phyloP scores from a whole-genome alignment of 1,140 invertebrate genomes.

The Ectropis grisescens region DNA sequence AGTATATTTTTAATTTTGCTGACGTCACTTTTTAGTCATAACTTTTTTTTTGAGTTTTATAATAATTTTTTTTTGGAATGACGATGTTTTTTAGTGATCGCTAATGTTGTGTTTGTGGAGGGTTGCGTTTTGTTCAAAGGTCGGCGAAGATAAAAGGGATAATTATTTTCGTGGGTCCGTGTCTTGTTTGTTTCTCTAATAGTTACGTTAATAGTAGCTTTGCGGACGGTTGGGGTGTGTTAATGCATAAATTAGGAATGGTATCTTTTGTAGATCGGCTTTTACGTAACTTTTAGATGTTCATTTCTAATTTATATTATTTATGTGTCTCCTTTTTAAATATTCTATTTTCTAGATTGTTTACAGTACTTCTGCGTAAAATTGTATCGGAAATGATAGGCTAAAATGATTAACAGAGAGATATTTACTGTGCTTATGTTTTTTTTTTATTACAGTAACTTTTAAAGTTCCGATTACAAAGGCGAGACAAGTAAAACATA shows the following conservation, averaged over 20 bases:
- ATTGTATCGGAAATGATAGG: too few species aligned
- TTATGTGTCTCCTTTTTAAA: too few species aligned
- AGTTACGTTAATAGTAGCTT: slow-evolving; percentile 62
- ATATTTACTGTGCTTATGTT: too few species aligned
- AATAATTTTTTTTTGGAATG: slow-evolving; percentile 37
- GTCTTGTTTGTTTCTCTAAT: slow-evolving; percentile 68
- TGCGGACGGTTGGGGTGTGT: slow-evolving; percentile 18
- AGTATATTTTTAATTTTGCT: slow-evolving; percentile 28
- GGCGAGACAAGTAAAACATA: too few species aligned
- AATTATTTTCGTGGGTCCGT: slow-evolving; percentile 63
- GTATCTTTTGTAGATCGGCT: slow-evolving; percentile 38
- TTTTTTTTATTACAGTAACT: too few species aligned
- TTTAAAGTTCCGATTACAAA: too few species aligned
- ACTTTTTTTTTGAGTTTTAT: slow-evolving; percentile 45
- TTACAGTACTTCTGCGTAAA: too few species aligned
- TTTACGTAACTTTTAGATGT: too few species aligned
- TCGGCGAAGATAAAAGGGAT: slow-evolving; percentile 58
- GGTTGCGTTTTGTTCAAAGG: slow-evolving; percentile 21
- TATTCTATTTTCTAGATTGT: too few species aligned
- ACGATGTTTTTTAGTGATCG: slow-evolving; percentile 27
- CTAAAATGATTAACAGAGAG: too few species aligned
- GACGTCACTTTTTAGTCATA: slow-evolving; percentile 53
- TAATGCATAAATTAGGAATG: slow-evolving; percentile 48
- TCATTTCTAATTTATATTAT: too few species aligned
- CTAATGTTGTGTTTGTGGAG: slow-evolving; percentile 43